Conservation (phyloP, 2,888 invertebrate genomes). For the Escarpia spicata region DNA sequence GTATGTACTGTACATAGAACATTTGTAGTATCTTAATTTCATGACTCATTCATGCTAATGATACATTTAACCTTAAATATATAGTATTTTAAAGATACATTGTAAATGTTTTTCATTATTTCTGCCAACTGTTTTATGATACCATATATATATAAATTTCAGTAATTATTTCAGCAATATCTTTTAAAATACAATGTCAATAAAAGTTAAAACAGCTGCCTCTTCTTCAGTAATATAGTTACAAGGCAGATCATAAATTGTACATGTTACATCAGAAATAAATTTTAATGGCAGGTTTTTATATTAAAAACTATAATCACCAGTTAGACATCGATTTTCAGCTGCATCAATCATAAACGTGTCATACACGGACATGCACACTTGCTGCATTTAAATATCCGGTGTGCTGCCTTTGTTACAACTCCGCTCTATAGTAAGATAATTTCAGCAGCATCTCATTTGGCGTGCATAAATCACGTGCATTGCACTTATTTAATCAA, state of each 20-base stretch:
- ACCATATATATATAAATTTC: background rate
- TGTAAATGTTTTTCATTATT: background rate
- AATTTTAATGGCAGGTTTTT: background rate
- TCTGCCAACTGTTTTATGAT: too few relatives aligned
- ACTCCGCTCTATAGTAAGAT: background rate
- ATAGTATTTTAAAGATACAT: background rate
- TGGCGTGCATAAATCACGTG: background rate
- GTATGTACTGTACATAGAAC: background rate
- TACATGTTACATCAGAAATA: background rate
- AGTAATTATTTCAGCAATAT: background rate
- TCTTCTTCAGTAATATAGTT: background rate
- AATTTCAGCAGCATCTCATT: slow-evolving; percentile 6
- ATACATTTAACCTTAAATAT: background rate
- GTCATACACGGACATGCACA: background rate
- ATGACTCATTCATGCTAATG: background rate
- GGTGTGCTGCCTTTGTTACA: background rate
- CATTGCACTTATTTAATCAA: background rate
- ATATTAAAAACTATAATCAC: background rate
- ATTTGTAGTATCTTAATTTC: background rate
- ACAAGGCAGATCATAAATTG: background rate
- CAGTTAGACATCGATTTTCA: background rate
- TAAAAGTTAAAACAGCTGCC: background rate
- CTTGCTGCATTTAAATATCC: background rate
- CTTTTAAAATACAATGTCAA: background rate
- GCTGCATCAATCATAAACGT: background rate